These are phyloP conservation scores for Lutjanus campechanus DNA, from an alignment of 2,797 vertebrate genomes.

Conservation along the genomic window DNA sequence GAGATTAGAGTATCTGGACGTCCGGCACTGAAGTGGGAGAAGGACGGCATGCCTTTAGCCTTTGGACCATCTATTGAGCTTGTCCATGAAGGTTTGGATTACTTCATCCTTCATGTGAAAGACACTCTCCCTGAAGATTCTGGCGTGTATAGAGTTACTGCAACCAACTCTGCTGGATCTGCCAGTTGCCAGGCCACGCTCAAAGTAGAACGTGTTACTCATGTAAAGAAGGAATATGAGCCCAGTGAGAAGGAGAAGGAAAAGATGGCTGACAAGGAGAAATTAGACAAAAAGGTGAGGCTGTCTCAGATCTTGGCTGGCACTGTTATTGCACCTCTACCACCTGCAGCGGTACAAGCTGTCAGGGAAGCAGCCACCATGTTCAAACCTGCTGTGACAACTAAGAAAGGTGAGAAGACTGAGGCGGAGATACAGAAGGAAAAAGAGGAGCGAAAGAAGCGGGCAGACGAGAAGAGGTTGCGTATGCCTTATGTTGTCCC, in stretches of 20 bases:
- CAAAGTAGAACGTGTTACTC: slow-evolving; percentile 92
- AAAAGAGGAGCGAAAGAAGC: slow-evolving; percentile 91
- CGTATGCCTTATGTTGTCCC: slow-evolving; percentile 97
- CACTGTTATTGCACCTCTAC: slow-evolving; percentile 90
- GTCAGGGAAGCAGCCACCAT: slow-evolving; percentile 94
- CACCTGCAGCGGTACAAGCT: slow-evolving; percentile 93
- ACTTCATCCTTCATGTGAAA: slow-evolving; percentile 94
- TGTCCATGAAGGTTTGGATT: slow-evolving; percentile 97
- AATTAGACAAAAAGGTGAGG: slow-evolving; percentile 95
- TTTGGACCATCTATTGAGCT: slow-evolving; percentile 96
- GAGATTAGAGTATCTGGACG: slow-evolving; percentile 97
- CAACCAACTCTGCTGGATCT: slow-evolving; percentile 97
- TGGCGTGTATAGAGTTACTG: slow-evolving; percentile 96
- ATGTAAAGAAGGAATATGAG: slow-evolving; percentile 92
- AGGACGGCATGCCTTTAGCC: slow-evolving; percentile 93
- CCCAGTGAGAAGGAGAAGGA: slow-evolving; percentile 87
- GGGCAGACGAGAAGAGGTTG: slow-evolving; percentile 91
- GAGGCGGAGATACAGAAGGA: slow-evolving; percentile 91
- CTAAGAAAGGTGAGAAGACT: slow-evolving; percentile 92
- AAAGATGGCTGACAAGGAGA: slow-evolving; percentile 83
- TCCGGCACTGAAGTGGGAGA: slow-evolving; percentile 95
- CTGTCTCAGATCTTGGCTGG: slow-evolving; percentile 94
- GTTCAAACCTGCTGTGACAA: slow-evolving; percentile 94
- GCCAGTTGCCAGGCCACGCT: slow-evolving; percentile 96
- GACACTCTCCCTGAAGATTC: slow-evolving; percentile 96